These are phyloP conservation scores for Tragelaphus scriptus DNA, from an alignment of 2,113 vertebrate species.

Conservation along the genomic window DNA sequence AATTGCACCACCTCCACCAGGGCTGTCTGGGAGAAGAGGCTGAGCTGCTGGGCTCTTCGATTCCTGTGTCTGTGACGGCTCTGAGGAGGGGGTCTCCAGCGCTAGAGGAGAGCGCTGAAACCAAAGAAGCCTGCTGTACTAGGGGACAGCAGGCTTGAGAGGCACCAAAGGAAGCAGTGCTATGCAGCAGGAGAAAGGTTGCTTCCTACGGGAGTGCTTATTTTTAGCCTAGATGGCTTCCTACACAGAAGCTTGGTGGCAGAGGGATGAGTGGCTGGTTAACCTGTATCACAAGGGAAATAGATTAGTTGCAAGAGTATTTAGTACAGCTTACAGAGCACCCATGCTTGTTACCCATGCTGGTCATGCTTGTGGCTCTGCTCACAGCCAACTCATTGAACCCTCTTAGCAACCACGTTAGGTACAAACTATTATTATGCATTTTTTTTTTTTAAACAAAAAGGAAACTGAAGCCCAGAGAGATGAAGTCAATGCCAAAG, in stretches of 20 bases:
- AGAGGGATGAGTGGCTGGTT: neutral
- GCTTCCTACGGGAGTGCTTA: neutral
- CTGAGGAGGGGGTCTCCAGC: neutral
- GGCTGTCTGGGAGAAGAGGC: neutral
- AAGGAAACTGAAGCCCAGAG: neutral
- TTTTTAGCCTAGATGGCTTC: neutral
- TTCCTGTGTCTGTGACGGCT: fast-evolving
- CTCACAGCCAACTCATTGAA: fast-evolving
- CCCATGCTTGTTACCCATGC: fast-evolving
- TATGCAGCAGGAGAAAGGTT: neutral
- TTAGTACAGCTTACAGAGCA: neutral
- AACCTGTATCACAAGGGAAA: neutral
- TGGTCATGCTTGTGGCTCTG: neutral
- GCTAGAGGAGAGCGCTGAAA: fast-evolving
- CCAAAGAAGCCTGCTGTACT: neutral
- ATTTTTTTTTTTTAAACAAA: neutral
- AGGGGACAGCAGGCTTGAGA: neutral
- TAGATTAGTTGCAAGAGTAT: neutral
- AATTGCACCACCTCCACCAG: neutral
- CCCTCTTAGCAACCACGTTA: neutral
- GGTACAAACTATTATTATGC: neutral
- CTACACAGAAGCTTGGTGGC: neutral
- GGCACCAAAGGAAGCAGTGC: neutral
- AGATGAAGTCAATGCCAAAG: neutral
- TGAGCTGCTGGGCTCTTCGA: neutral